Conservation (phyloP, 2,113 vertebrate species). For the Carettochelys insculpta region DNA sequence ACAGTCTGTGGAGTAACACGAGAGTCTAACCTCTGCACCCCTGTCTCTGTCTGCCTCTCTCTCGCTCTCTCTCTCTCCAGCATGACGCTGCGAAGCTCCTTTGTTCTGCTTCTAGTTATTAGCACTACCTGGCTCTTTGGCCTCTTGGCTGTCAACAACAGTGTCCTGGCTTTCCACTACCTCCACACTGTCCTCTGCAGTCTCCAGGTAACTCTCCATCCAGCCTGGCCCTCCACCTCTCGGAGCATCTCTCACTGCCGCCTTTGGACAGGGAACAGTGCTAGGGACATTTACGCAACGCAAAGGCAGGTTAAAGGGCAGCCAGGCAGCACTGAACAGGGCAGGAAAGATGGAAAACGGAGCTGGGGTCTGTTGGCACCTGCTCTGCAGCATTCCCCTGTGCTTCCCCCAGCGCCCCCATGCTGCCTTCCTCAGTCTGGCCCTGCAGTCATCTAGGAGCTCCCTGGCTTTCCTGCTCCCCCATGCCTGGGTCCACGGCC, state of each 20-base stretch:
- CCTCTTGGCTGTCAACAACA: conserved; percentile 98
- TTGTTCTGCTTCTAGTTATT: conserved; percentile 93
- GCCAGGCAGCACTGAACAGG: background rate
- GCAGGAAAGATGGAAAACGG: background rate
- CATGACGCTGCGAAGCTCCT: conserved; percentile 91
- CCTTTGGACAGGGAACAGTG: background rate
- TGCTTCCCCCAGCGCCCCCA: background rate
- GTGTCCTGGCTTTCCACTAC: conserved; percentile 97
- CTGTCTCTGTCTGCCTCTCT: conserved; percentile 59
- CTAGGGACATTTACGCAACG: background rate
- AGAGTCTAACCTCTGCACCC: conserved; percentile 36
- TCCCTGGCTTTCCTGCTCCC: background rate
- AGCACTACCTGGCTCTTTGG: conserved; percentile 97
- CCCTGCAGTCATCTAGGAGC: background rate
- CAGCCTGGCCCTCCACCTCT: background rate
- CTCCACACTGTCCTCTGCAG: conserved; percentile 94
- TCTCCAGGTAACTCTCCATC: conserved; percentile 85
- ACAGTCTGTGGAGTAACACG: conserved; percentile 40
- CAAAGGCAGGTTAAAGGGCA: background rate
- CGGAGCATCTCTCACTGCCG: background rate
- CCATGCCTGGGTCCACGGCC: no score
- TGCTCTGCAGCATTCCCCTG: background rate
- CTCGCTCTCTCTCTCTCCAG: conserved; percentile 75
- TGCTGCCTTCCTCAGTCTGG: background rate
- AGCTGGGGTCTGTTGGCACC: background rate